Percentiles rank a stretch among this genome's conserved stretches.
phyloP scores from a whole-genome alignment of 2,113 vertebrate species.

The Chloroceryle aenea region DNA sequence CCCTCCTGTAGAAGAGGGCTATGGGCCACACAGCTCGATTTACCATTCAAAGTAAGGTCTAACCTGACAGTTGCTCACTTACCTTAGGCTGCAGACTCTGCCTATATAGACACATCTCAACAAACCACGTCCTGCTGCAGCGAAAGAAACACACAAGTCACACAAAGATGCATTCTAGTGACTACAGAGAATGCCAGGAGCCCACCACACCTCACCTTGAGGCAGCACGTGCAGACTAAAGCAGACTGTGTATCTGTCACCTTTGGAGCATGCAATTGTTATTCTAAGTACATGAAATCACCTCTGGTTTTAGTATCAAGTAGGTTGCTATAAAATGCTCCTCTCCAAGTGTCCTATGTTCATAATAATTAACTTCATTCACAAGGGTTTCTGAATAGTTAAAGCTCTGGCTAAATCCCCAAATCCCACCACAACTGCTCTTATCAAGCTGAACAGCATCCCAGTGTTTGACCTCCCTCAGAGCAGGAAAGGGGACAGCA shows the following conservation, averaged over 20 bases:
- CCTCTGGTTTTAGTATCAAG: constrained; percentile 11
- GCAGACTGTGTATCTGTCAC: background rate
- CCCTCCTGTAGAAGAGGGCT: background rate
- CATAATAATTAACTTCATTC: constrained; percentile 15
- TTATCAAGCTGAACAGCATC: constrained; percentile 4
- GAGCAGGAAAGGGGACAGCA: constrained; percentile 2
- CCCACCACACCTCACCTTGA: background rate
- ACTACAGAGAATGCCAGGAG: background rate
- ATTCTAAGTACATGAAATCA: background rate
- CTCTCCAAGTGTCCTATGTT: background rate
- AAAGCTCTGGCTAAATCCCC: constrained; percentile 14
- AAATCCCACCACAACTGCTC: background rate
- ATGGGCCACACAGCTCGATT: background rate
- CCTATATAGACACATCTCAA: background rate
- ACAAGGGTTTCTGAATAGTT: constrained; percentile 42
- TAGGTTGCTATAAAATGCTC: constrained; percentile 10
- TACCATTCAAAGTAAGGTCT: background rate
- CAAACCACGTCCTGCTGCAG: background rate
- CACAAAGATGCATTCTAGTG: background rate
- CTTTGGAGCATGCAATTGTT: background rate
- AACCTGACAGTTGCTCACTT: background rate
- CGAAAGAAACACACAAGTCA: background rate
- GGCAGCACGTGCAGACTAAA: background rate
- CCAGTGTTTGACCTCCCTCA: background rate
- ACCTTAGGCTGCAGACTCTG: background rate